Conservation (phyloP, 2,797 vertebrate species). For the Lagocephalus sceleratus region DNA sequence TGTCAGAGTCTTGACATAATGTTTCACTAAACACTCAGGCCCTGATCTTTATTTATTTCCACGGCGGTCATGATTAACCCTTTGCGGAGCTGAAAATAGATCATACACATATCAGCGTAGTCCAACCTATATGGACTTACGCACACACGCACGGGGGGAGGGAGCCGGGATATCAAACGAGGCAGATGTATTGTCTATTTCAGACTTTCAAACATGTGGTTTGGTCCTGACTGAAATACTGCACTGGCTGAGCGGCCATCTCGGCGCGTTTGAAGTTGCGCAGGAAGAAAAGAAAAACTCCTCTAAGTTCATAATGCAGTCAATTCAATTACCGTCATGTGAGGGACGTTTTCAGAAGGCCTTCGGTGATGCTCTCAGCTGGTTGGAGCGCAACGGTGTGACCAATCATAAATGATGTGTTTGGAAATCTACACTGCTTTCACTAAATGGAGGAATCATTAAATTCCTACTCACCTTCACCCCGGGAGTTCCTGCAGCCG, state of each 20-base stretch:
- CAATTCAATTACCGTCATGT: conserved; percentile 61
- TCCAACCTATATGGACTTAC: conserved; percentile 38
- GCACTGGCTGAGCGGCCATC: conserved; percentile 40
- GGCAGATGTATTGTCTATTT: conserved; percentile 59
- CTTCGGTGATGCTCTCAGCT: conserved; percentile 30
- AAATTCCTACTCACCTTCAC: conserved; percentile 61
- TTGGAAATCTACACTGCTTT: conserved; percentile 51
- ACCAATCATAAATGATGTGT: conserved; percentile 59
- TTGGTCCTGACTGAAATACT: conserved; percentile 52
- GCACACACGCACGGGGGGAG: conserved; percentile 2
- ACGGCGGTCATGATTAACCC: conserved; percentile 66
- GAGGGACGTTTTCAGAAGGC: conserved; percentile 18
- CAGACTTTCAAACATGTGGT: conserved; percentile 58
- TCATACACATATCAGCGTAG: conserved; percentile 55
- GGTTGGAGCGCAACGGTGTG: conserved; percentile 36
- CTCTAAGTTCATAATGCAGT: conserved; percentile 61
- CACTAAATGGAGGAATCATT: conserved; percentile 60
- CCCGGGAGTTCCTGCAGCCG: conserved; percentile 57
- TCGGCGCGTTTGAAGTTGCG: conserved; percentile 62
- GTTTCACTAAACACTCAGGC: conserved; percentile 77
- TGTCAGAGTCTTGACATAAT: conserved; percentile 80
- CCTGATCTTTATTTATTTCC: conserved; percentile 63
- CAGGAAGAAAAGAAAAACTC: conserved; percentile 38
- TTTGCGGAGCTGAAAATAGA: conserved; percentile 63
- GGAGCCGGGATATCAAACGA: conserved; percentile 62